phyloP scores from a whole-genome alignment of 2,888 invertebrate species.

The Cerceris rybyensis region DNA sequence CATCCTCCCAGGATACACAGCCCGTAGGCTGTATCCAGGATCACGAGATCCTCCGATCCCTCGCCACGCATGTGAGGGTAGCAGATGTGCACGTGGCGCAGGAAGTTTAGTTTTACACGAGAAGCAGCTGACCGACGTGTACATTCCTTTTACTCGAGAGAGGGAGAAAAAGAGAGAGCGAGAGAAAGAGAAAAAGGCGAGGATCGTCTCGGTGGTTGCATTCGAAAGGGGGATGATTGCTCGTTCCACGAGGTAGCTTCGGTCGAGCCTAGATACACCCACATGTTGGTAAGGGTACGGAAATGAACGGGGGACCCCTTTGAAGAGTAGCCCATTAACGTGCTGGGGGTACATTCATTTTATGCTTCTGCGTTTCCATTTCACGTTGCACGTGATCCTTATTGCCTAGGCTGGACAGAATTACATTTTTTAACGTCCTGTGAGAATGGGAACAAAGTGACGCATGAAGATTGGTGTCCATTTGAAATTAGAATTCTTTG shows the following conservation, averaged over 20 bases:
- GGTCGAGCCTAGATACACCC: constrained; percentile 54
- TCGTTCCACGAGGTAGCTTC: constrained; percentile 24
- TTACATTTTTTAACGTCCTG: constrained; percentile 8
- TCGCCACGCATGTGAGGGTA: constrained; percentile 35
- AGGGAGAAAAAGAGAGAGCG: neutral
- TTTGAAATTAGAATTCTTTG: too few species aligned
- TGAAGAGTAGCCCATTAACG: constrained; percentile 36
- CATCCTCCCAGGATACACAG: constrained; percentile 11
- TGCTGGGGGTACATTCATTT: constrained; percentile 54
- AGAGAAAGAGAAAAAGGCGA: neutral
- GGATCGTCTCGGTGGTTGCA: constrained; percentile 61
- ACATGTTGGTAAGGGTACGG: constrained; percentile 51
- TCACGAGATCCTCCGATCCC: constrained; percentile 14
- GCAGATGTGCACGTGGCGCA: constrained; percentile 78
- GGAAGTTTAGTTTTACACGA: constrained; percentile 77
- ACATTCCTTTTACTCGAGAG: neutral
- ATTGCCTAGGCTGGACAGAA: constrained; percentile 8
- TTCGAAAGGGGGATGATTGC: constrained; percentile 57
- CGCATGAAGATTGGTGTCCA: too few species aligned
- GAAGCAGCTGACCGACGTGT: constrained; percentile 73
- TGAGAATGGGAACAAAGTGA: too few species aligned
- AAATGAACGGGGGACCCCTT: constrained; percentile 39
- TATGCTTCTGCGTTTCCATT: constrained; percentile 26
- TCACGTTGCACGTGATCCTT: constrained; percentile 34
- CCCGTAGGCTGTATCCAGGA: constrained; percentile 13